A percentile compares a stretch with the other conserved stretches of the same genome.
phyloP scores from a whole-genome alignment of 2,797 vertebrate genomes.

The Eulemur coronatus region DNA sequence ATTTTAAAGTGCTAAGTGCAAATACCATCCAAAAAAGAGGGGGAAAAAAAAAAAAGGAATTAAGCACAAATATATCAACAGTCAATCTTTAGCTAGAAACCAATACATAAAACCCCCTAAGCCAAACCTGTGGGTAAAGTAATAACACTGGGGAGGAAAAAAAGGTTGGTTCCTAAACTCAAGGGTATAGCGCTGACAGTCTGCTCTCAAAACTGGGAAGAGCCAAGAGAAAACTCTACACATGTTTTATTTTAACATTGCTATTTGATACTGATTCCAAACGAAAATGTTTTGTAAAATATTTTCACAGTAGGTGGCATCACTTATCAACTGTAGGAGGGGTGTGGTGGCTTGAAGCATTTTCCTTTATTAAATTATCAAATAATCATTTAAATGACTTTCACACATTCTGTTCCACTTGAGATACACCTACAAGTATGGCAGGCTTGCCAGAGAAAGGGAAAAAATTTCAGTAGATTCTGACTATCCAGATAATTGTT shows the following conservation, averaged over 20 bases:
- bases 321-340: conserved; percentile 66
- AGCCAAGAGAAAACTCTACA: conserved; percentile 49
- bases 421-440: conserved; percentile 54
- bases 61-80: not conserved
- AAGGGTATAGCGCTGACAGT: not conserved
- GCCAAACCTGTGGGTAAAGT: not conserved
- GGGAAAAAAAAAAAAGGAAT: not conserved
- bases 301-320: conserved; percentile 66
- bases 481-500: not conserved
- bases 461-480: not conserved
- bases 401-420: conserved; percentile 65
- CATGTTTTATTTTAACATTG: conserved; percentile 65
- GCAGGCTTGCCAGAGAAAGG: conserved; percentile 43
- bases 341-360: conserved; percentile 40
- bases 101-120: not conserved
- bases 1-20: not conserved
- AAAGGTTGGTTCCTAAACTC: not conserved
- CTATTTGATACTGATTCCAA: conserved; percentile 60
- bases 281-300: conserved; percentile 60
- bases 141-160: not conserved
- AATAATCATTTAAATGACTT: conserved; percentile 73
- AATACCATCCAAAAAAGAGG: not conserved
- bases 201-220: conserved; percentile 10
- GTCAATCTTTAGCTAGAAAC: not conserved
- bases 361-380: conserved; percentile 74